Conservation (phyloP, 2,888 invertebrate genomes). For the Sinohyriopsis cumingii region DNA sequence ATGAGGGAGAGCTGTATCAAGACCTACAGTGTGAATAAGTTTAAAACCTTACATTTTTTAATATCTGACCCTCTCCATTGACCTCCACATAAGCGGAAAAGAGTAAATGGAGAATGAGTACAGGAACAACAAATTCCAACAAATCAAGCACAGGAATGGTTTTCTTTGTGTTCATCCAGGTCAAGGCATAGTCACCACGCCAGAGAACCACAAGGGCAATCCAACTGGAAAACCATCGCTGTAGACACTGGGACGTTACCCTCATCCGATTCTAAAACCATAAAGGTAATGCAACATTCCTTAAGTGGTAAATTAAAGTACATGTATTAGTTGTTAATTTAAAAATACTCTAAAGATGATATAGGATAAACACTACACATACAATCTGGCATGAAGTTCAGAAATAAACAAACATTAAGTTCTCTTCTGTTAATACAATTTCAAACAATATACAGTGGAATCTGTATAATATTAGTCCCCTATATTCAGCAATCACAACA, state of each 20-base stretch:
- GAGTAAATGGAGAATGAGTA: conserved; percentile 69
- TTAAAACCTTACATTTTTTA: conserved; percentile 65
- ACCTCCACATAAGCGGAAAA: conserved; percentile 73
- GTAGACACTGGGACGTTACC: conserved; percentile 69
- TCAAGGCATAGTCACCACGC: conserved; percentile 69
- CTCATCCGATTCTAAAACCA: conserved; percentile 67
- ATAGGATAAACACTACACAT: no score
- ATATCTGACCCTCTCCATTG: conserved; percentile 71
- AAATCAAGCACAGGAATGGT: conserved; percentile 66
- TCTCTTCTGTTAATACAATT: no score
- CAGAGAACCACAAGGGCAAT: conserved; percentile 69
- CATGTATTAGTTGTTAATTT: background rate
- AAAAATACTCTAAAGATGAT: background rate
- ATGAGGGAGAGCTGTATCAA: background rate
- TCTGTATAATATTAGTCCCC: no score
- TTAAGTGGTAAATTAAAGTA: no score
- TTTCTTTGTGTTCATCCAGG: conserved; percentile 66
- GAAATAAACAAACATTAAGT: no score
- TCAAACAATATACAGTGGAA: no score
- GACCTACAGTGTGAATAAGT: background rate
- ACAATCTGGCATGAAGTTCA: no score
- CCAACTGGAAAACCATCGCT: conserved; percentile 72
- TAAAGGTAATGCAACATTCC: background rate
- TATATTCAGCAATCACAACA: no score
- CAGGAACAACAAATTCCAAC: conserved; percentile 69